Evolutionary conservation across 2,797 vertebrate genomes (phyloP).

Genomic region (Gadopsis bispinosus): DNA sequence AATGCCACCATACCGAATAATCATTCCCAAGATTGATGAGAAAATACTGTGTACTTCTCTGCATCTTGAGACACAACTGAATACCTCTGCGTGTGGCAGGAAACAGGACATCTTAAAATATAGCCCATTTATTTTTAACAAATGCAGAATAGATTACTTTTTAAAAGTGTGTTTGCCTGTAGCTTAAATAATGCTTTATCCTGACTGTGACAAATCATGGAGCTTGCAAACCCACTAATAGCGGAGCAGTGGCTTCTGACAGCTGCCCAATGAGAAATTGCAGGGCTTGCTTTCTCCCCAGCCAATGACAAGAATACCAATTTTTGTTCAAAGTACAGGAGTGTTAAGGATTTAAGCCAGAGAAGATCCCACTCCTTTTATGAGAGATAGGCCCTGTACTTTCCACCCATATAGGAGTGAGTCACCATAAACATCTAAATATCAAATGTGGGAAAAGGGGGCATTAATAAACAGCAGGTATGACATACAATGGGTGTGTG

Average conservation of each 20-base stretch:
- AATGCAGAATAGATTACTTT: slow-evolving; percentile 55
- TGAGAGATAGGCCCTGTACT: slow-evolving; percentile 51
- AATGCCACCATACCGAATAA: slow-evolving; percentile 53
- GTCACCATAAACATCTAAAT: slow-evolving; percentile 52
- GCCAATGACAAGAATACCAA: slow-evolving; percentile 84
- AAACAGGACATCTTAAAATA: slow-evolving; percentile 38
- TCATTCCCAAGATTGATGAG: slow-evolving; percentile 48
- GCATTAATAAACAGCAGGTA: slow-evolving; percentile 21
- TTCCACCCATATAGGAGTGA: slow-evolving; percentile 50
- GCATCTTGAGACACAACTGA: slow-evolving; percentile 14
- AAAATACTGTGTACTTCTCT: slow-evolving; percentile 32
- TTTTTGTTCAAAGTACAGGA: slow-evolving; percentile 78
- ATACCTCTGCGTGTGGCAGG: slow-evolving; percentile 25
- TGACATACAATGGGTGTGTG: slow-evolving; percentile 26
- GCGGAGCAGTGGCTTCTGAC: slow-evolving; percentile 78
- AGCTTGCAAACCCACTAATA: slow-evolving; percentile 72
- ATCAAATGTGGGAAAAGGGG: slow-evolving; percentile 34
- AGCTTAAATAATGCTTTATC: slow-evolving; percentile 68
- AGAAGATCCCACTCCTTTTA: slow-evolving; percentile 68
- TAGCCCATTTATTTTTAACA: slow-evolving; percentile 42
- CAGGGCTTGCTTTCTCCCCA: slow-evolving; percentile 74
- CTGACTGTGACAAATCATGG: slow-evolving; percentile 71
- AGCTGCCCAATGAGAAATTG: slow-evolving; percentile 82
- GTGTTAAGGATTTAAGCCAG: slow-evolving; percentile 68
- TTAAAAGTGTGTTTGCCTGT: slow-evolving; percentile 53